phyloP scores from a whole-genome alignment of 2,888 invertebrate genomes.

The Chalcosyrphus nemorum region DNA sequence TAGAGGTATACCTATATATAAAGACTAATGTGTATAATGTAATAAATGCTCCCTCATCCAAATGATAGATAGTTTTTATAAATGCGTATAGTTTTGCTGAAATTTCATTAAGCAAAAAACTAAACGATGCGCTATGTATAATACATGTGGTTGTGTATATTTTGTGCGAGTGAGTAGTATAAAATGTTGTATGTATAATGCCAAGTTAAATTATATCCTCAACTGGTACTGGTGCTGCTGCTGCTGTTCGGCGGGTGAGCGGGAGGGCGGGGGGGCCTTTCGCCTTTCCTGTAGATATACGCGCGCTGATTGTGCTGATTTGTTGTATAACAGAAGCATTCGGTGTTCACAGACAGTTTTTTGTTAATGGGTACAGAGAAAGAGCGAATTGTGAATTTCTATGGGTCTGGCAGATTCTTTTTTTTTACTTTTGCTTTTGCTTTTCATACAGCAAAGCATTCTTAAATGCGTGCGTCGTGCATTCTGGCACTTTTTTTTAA shows the following conservation, averaged over 20 bases:
- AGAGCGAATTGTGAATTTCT: constrained; percentile 24
- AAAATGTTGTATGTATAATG: constrained; percentile 1
- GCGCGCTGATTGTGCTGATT: constrained; percentile 36
- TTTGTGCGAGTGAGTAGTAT: background rate
- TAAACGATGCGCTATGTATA: constrained; percentile 43
- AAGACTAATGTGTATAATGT: constrained; percentile 31
- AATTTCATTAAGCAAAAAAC: constrained; percentile 57
- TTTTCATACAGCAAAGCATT: no score
- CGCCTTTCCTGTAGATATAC: constrained; percentile 5
- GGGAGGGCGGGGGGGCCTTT: no score
- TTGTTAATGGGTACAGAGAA: constrained; percentile 38
- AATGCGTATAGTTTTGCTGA: constrained; percentile 55
- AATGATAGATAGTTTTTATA: constrained; percentile 61
- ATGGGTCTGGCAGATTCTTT: constrained; percentile 4
- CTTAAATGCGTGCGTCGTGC: constrained; percentile 25
- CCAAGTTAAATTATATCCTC: constrained; percentile 38
- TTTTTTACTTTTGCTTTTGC: no score
- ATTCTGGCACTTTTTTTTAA: constrained; percentile 42
- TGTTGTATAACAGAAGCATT: constrained; percentile 42
- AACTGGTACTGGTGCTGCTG: constrained; percentile 5
- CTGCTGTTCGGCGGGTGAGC: constrained; percentile 10
- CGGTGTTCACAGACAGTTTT: constrained; percentile 37
- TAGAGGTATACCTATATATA: constrained; percentile 11
- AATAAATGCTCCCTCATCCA: constrained; percentile 50
- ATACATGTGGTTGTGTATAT: constrained; percentile 15